Evolutionary conservation across 1,140 invertebrate genomes (phyloP).

Genomic region (Drosophila insularis): DNA sequence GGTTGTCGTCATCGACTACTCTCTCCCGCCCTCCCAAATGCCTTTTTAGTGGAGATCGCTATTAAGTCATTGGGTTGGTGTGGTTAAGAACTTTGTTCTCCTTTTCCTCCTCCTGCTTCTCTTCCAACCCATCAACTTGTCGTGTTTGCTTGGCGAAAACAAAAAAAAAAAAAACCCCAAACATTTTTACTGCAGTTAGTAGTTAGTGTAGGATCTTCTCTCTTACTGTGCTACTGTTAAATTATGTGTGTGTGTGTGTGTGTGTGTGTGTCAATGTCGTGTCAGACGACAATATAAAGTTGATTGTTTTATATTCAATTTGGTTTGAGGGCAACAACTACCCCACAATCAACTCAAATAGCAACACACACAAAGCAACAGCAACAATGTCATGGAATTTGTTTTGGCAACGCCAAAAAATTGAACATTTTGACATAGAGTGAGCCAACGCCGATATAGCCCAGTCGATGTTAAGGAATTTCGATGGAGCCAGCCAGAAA

Average conservation of each 20-base stretch:
- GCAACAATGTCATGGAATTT: slow-evolving; percentile 60
- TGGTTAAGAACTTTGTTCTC: background rate
- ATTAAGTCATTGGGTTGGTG: slow-evolving; percentile 25
- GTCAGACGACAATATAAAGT: slow-evolving; percentile 74
- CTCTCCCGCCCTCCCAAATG: background rate
- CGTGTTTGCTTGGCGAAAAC: too few relatives aligned
- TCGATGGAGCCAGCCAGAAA: background rate
- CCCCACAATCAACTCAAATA: slow-evolving; percentile 15
- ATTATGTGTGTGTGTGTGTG: slow-evolving; percentile 19
- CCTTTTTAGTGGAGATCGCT: slow-evolving; percentile 23
- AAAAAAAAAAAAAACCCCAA: too few relatives aligned
- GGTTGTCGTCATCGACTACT: slow-evolving; percentile 34
- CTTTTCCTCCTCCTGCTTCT: background rate
- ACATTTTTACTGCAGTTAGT: slow-evolving; percentile 1
- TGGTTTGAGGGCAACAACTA: slow-evolving; percentile 29
- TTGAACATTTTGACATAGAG: slow-evolving; percentile 61
- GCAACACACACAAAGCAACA: background rate
- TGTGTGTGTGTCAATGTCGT: slow-evolving; percentile 51
- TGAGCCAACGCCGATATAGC: background rate
- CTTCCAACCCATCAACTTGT: too few relatives aligned
- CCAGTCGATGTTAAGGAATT: background rate
- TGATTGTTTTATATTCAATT: slow-evolving; percentile 76
- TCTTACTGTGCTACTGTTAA: background rate
- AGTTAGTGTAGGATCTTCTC: background rate
- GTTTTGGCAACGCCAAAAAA: slow-evolving; percentile 71